Conservation (phyloP, 2,797 vertebrate genomes). For the Varecia variegata region DNA sequence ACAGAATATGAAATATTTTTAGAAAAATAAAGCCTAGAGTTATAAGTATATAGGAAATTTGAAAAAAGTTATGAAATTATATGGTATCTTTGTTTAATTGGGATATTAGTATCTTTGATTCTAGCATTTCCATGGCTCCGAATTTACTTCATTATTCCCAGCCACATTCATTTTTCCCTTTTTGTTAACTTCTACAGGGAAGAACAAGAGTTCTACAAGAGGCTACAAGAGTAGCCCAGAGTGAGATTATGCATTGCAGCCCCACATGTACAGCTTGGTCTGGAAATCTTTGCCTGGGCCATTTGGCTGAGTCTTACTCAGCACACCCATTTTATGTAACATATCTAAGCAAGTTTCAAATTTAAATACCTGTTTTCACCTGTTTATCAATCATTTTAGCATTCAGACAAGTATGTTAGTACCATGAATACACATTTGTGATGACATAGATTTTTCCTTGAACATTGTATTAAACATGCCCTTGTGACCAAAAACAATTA, state of each 20-base stretch:
- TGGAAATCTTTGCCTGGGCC: not conserved
- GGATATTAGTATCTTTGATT: not conserved
- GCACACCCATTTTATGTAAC: not conserved
- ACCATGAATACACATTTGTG: not conserved
- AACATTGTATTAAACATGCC: not conserved
- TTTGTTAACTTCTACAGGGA: not conserved
- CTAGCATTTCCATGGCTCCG: not conserved
- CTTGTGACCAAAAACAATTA: not conserved
- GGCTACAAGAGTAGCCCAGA: not conserved
- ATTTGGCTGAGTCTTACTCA: not conserved
- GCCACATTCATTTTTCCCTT: not conserved
- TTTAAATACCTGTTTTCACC: not conserved
- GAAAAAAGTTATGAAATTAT: not conserved
- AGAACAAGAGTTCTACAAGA: too few species aligned
- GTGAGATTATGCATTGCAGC: not conserved
- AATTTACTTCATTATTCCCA: not conserved
- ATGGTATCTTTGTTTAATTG: not conserved
- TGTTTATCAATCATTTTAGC: not conserved
- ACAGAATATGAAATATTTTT: not conserved
- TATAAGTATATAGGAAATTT: not conserved
- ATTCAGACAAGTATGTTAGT: not conserved
- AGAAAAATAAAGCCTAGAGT: not conserved
- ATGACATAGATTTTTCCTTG: not conserved
- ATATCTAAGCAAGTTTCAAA: not conserved
- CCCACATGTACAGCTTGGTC: not conserved